Evolutionary conservation across 2,113 vertebrate species (phyloP).

Genomic region (Casuarius casuarius): DNA sequence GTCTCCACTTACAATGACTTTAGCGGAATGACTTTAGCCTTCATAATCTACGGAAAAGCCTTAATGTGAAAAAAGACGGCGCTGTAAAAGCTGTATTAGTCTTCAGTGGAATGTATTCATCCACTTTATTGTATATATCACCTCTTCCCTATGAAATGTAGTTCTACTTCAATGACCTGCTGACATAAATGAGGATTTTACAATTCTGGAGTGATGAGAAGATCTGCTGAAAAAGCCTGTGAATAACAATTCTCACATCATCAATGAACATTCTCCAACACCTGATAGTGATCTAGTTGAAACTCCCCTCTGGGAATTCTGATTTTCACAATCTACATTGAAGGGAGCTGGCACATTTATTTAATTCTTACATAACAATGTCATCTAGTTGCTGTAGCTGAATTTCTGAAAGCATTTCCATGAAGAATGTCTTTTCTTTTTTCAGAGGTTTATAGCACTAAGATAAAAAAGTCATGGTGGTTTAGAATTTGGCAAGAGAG

Average conservation of each 20-base stretch:
- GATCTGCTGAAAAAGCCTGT: background rate
- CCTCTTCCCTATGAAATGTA: background rate
- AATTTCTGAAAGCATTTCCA: background rate
- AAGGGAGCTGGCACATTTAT: background rate
- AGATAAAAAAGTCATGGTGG: background rate
- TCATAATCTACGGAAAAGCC: background rate
- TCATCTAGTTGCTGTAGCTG: background rate
- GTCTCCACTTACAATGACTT: background rate
- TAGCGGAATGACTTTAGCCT: background rate
- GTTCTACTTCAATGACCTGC: background rate
- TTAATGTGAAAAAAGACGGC: background rate
- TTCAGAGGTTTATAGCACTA: background rate
- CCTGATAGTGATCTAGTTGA: background rate
- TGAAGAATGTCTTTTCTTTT: background rate
- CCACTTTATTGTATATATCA: background rate
- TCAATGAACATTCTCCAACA: background rate
- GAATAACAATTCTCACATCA: background rate
- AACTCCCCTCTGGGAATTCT: background rate
- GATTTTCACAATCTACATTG: background rate
- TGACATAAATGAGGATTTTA: slow-evolving; percentile 15
- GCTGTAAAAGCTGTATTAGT: background rate
- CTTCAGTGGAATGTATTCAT: background rate
- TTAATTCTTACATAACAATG: background rate
- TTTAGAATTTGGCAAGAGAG: background rate
- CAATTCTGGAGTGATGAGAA: background rate